Conservation (phyloP, 2,888 invertebrate genomes). For the Diarsia dahlii region DNA sequence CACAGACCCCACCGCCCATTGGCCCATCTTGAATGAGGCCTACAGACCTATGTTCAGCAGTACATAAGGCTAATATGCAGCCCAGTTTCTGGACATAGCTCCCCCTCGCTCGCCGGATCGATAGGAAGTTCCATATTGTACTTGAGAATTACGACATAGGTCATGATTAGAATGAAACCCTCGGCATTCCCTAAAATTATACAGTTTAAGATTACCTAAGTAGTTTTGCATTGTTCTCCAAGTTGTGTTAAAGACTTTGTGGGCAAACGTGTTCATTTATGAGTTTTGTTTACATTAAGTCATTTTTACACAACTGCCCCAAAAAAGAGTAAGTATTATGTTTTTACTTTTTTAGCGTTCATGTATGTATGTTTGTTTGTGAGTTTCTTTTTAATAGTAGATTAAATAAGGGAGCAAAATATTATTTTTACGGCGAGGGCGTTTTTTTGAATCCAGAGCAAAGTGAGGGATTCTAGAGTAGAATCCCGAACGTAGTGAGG, state of each 20-base stretch:
- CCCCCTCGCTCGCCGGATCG: background rate
- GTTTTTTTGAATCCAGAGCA: too few relatives aligned
- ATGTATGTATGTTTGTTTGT: too few relatives aligned
- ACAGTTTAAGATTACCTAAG: background rate
- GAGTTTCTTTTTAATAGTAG: too few relatives aligned
- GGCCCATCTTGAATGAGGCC: background rate
- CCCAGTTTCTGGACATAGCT: background rate
- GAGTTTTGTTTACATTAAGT: background rate
- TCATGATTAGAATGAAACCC: background rate
- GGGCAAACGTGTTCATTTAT: background rate
- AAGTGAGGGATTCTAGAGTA: too few relatives aligned
- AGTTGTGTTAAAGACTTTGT: background rate
- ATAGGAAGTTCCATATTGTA: background rate
- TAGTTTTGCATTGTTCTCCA: background rate
- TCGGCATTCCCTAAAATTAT: background rate
- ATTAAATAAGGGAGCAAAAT: too few relatives aligned
- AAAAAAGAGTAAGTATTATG: too few relatives aligned
- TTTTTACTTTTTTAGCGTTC: too few relatives aligned
- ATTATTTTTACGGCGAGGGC: too few relatives aligned
- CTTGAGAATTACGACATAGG: background rate
- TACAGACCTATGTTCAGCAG: background rate
- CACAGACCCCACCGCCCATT: background rate
- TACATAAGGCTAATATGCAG: background rate
- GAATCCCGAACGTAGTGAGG: too few relatives aligned
- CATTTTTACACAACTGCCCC: background rate